These are phyloP conservation scores for Plodia interpunctella DNA, from an alignment of 1,140 invertebrate species.

Conservation along the genomic window DNA sequence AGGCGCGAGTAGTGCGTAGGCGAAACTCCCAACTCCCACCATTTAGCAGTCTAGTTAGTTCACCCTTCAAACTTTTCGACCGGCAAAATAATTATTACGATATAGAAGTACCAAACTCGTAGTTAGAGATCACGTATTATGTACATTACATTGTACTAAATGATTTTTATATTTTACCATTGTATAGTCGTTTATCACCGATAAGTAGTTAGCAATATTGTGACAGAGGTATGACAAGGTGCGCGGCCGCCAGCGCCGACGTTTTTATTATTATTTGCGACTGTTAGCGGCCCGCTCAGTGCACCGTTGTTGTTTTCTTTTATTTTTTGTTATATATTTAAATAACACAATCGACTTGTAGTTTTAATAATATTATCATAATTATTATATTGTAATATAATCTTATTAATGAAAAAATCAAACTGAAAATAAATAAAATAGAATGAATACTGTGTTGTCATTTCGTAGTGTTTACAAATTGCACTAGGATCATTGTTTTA, in stretches of 20 bases:
- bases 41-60: constrained; percentile 57
- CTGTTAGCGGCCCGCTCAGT: constrained; percentile 31
- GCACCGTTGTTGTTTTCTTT: constrained; percentile 67
- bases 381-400: constrained; percentile 77
- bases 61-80: constrained; percentile 36
- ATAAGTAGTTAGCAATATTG: constrained; percentile 62
- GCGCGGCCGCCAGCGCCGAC: constrained; percentile 28
- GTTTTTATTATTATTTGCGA: constrained; percentile 23
- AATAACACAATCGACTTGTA: constrained; percentile 74
- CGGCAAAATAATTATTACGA: constrained; percentile 49
- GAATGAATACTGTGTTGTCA: constrained; percentile 48
- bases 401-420: constrained; percentile 76
- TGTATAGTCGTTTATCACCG: constrained; percentile 67
- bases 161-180: constrained; percentile 73
- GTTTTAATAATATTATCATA: constrained; percentile 76
- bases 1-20: constrained; percentile 39
- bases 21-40: constrained; percentile 49
- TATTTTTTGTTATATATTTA: constrained; percentile 75
- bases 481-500: constrained; percentile 10
- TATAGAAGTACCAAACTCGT: constrained; percentile 74
- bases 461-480: constrained; percentile 15
- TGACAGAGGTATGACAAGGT: constrained; percentile 55
- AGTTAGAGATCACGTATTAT: constrained; percentile 74
- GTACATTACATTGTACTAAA: constrained; percentile 66
- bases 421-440: constrained; percentile 71